Evolutionary conservation across 1,140 invertebrate genomes (phyloP).

Genomic region (Cotesia chilonis): DNA sequence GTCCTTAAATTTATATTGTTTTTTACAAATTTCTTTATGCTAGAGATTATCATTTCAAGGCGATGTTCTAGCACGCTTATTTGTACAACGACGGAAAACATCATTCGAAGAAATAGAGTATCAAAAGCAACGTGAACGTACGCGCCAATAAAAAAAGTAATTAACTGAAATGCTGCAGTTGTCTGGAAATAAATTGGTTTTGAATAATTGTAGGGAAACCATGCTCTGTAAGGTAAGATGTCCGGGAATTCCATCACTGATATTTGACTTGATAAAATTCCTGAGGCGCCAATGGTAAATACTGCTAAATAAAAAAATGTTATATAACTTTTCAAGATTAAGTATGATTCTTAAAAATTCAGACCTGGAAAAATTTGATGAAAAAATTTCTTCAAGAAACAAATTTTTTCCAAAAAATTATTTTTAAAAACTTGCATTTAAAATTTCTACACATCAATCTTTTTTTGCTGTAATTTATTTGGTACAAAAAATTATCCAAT

Average conservation of each 20-base stretch:
- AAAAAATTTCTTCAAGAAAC: no score
- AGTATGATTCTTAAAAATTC: no score
- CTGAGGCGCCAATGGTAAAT: neutral
- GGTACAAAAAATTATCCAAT: no score
- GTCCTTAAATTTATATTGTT: neutral
- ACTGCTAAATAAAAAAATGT: neutral
- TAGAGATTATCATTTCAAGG: neutral
- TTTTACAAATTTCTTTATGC: neutral
- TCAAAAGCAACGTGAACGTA: neutral
- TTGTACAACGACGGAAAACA: neutral
- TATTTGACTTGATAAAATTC: neutral
- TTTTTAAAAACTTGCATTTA: no score
- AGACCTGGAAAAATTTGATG: no score
- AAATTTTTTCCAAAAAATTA: no score
- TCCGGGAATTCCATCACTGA: neutral
- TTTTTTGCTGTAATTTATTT: no score
- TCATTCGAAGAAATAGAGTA: neutral
- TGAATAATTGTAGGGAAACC: constrained; percentile 4
- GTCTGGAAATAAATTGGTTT: neutral
- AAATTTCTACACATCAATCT: no score
- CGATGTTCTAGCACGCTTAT: neutral
- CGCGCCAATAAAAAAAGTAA: neutral
- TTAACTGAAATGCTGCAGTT: neutral
- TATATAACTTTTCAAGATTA: neutral
- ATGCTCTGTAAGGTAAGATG: neutral